These are phyloP conservation scores for Dermochelys coriacea DNA, from an alignment of 2,797 vertebrate genomes.

Conservation along the genomic window DNA sequence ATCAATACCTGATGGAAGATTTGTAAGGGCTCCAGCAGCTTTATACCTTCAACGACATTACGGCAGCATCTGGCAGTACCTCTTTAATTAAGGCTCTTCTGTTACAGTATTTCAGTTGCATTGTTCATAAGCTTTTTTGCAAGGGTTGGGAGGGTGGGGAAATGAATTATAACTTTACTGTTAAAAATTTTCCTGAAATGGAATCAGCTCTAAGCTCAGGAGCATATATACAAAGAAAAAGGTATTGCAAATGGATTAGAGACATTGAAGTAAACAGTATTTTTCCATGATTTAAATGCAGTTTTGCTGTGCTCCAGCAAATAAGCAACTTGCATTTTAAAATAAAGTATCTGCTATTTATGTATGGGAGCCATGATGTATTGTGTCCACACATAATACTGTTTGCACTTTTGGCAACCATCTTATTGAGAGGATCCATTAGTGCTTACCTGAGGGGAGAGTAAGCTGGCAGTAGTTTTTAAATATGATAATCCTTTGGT, in stretches of 20 bases:
- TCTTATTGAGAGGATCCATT: not conserved
- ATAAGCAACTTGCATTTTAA: conserved; percentile 6
- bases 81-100: conserved; percentile 73
- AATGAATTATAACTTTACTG: conserved; percentile 47
- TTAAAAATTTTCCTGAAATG: conserved; percentile 34
- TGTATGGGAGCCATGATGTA: not conserved
- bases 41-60: conserved; percentile 61
- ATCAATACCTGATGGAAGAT: conserved; percentile 73
- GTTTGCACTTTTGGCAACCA: not conserved
- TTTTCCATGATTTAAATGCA: conserved; percentile 25
- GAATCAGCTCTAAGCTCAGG: conserved; percentile 39
- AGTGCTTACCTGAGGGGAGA: not conserved
- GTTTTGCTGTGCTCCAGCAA: not conserved
- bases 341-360: not conserved
- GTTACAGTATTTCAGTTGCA: conserved; percentile 35
- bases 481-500: not conserved
- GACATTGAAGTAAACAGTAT: not conserved
- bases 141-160: not conserved
- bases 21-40: conserved; percentile 66
- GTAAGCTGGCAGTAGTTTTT: not conserved
- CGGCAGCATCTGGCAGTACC: conserved; percentile 53
- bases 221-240: conserved; percentile 17
- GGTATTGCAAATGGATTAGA: conserved; percentile 35
- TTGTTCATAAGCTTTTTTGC: conserved; percentile 64
- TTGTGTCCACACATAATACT: not conserved